Evolutionary conservation across 2,113 vertebrate species (phyloP).

Genomic region (Phrynosoma platyrhinos): DNA sequence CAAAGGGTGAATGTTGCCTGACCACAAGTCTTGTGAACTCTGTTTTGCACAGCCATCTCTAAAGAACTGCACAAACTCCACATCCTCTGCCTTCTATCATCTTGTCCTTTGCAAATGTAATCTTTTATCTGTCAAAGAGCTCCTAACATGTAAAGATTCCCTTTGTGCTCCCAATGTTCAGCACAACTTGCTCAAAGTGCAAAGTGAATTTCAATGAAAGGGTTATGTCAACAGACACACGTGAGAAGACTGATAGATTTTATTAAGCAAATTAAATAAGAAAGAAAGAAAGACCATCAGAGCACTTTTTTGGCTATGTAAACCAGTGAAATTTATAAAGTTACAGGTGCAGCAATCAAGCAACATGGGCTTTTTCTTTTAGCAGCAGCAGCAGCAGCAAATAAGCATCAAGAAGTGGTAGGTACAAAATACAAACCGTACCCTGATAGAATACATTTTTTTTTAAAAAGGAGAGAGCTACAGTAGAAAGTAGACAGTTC

Average conservation of each 20-base stretch:
- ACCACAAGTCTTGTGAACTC: neutral
- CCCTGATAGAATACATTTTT: neutral
- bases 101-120: neutral
- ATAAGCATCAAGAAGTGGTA: neutral
- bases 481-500: conserved; percentile 10
- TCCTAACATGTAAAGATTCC: neutral
- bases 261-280: conserved; percentile 62
- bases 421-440: neutral
- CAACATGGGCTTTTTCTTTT: conserved; percentile 7
- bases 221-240: conserved; percentile 47
- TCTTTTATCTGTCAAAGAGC: neutral
- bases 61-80: neutral
- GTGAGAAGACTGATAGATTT: conserved; percentile 32
- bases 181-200: neutral
- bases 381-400: neutral
- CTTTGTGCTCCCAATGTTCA: neutral
- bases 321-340: conserved; percentile 52
- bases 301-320: conserved; percentile 58
- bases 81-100: neutral
- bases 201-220: conserved; percentile 26
- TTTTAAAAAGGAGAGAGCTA: conserved; percentile 26
- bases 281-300: conserved; percentile 44
- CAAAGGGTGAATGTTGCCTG: neutral
- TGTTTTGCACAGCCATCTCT: neutral
- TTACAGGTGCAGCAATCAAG: conserved; percentile 35